Conservation (phyloP, 2,113 vertebrate genomes). For the Apteryx mantelli region DNA sequence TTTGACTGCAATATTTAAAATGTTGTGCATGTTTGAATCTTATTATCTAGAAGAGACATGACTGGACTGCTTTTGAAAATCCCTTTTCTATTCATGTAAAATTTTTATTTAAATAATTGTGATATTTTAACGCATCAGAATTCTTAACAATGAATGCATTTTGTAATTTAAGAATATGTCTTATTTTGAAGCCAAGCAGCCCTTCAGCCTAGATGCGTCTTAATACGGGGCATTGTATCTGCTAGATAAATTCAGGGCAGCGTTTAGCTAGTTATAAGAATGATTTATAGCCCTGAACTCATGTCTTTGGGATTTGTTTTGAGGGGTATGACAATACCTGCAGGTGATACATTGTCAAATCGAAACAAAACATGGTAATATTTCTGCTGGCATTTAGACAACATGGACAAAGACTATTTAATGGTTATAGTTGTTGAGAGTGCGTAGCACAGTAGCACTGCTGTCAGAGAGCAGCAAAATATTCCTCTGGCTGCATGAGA, state of each 20-base stretch:
- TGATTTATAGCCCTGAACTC: background rate
- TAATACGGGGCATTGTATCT: background rate
- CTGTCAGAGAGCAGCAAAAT: background rate
- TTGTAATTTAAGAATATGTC: background rate
- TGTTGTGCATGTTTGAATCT: background rate
- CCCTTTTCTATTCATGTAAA: background rate
- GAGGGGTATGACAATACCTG: background rate
- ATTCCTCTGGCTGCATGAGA: background rate
- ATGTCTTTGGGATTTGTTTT: background rate
- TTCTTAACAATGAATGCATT: background rate
- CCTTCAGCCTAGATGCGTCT: background rate
- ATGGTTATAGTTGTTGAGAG: background rate
- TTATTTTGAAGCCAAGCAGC: background rate
- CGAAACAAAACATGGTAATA: background rate
- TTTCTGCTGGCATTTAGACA: background rate
- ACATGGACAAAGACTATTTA: background rate
- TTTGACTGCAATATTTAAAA: background rate
- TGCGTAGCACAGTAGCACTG: background rate
- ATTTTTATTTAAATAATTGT: background rate
- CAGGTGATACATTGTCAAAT: background rate
- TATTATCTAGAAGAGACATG: background rate
- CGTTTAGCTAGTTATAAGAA: background rate
- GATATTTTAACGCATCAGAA: background rate
- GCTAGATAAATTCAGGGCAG: background rate
- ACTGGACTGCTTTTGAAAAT: background rate